A percentile compares a stretch with the other conserved stretches of the same genome.
phyloP scores from a whole-genome alignment of 2,888 invertebrate species.

The Drosophila flavopinicola region DNA sequence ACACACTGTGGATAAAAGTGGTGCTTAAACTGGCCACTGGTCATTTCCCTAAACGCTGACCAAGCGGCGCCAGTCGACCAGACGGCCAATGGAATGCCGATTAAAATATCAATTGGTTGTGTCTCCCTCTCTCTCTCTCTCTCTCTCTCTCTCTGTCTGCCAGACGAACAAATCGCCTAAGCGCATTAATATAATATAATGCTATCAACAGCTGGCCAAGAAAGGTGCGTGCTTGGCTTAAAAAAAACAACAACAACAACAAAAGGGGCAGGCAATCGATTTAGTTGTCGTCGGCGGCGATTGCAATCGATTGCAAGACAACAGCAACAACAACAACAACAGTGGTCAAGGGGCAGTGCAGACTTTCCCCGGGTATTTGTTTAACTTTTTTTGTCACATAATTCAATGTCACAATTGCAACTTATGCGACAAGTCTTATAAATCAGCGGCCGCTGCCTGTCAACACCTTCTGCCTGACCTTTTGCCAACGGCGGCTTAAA shows the following conservation, averaged over 20 bases:
- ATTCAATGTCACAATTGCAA: conserved; percentile 61
- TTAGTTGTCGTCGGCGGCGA: conserved; percentile 59
- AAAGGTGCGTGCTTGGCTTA: conserved; percentile 35
- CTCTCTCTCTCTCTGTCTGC: conserved; percentile 14
- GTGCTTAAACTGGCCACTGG: conserved; percentile 35
- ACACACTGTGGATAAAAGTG: no score
- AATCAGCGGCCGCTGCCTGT: conserved; percentile 44
- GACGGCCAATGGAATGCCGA: conserved; percentile 71
- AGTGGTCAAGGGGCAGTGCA: neutral
- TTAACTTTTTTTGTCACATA: conserved; percentile 45
- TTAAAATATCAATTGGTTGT: conserved; percentile 68
- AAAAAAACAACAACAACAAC: no score
- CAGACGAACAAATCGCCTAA: conserved; percentile 55
- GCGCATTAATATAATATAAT: conserved; percentile 76
- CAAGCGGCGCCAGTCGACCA: conserved; percentile 58
- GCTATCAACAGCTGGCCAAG: conserved; percentile 67
- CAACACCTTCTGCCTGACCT: conserved; percentile 56
- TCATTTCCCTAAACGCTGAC: conserved; percentile 63
- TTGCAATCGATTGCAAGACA: conserved; percentile 30
- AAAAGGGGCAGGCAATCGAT: conserved; percentile 47
- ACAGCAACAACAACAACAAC: neutral
- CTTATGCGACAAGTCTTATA: conserved; percentile 39
- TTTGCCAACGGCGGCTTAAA: conserved; percentile 10
- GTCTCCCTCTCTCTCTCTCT: conserved; percentile 13
- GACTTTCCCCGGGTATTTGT: conserved; percentile 56